Base-by-base conservation (phyloP, 2,113 vertebrate species). In the Leptocoma aspasia region DNA sequence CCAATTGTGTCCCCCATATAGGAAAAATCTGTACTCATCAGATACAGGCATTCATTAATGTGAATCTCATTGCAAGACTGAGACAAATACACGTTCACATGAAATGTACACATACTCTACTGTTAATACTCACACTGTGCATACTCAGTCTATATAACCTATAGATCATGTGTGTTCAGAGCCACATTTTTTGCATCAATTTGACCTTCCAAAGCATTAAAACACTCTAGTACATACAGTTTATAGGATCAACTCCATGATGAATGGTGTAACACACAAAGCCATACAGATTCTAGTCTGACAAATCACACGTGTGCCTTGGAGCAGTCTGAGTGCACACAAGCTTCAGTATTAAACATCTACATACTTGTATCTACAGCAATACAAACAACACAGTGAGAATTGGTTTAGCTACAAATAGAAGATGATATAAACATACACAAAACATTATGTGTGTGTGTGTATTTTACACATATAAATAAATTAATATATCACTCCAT, bases 361-460 rank as follows among this genome's bases (percentile, higher is more conserved):
- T 50, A 8, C 42, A 39, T 31, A 37, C 15, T 22, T 33, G 4
- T 53, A 73, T 44, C n/a, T 27, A 37, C 21, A 77, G 37, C 16
- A 81, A 26, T 13, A 37, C 22, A 93, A 91, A 41, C 26, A 77
- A 27, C 8, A 84, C 42, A 60, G 13, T 17, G 44, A 56, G 20
- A 78, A 70, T 0, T 70, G 15, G 1, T 87, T 78, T 50, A 57
- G 17, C 13, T 54, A 49, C 17, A 26, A 23, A 30, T 8, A 64
- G 21, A 54, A 70, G 30, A 54, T 54, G 53, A n/a, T 16, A 44
- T 15, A 59, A 23, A 65, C 6, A 70, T 1, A 59, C 6, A 20
- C 10, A 70, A 7, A 24, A 14, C 1, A 0, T n/a, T n/a, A n/a
- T 22, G 2, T 60, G 8, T 31, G 0, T 37, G 3, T 23, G 0